Evolutionary conservation across 2,888 invertebrate species (phyloP).

Genomic region (Halictus ligatus): DNA sequence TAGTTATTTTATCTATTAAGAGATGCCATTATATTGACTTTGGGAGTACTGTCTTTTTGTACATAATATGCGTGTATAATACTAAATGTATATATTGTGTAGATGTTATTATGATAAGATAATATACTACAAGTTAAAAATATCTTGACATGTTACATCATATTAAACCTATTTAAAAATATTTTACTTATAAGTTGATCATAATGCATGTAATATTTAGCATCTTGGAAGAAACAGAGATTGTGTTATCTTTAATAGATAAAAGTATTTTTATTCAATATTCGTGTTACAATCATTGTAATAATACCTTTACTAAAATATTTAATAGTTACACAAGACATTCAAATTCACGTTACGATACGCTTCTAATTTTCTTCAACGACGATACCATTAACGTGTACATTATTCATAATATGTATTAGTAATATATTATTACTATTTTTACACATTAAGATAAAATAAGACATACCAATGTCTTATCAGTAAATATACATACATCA

Average conservation of each 20-base stretch:
- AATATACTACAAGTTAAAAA: slow-evolving; percentile 66
- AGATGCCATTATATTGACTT: slow-evolving; percentile 65
- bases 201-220: slow-evolving; percentile 30
- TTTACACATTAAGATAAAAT: slow-evolving; percentile 33
- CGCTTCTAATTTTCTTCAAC: background rate
- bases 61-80: slow-evolving; percentile 70
- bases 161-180: slow-evolving; percentile 36
- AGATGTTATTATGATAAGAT: slow-evolving; percentile 68
- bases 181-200: slow-evolving; percentile 17
- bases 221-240: background rate
- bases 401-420: slow-evolving; percentile 29
- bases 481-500: slow-evolving; percentile 40
- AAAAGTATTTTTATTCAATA: slow-evolving; percentile 54
- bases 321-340: slow-evolving; percentile 27
- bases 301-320: slow-evolving; percentile 59
- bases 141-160: slow-evolving; percentile 34
- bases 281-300: slow-evolving; percentile 33
- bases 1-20: slow-evolving; percentile 57
- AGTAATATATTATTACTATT: slow-evolving; percentile 49
- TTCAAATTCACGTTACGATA: slow-evolving; percentile 33
- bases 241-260: slow-evolving; percentile 18
- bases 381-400: slow-evolving; percentile 19
- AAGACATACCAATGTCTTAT: background rate
- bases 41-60: slow-evolving; percentile 67
- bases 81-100: slow-evolving; percentile 69